A percentile compares a stretch with the other conserved stretches of the same genome.
phyloP scores from a whole-genome alignment of 2,797 vertebrate species.

The Cyprinodon diabolis region DNA sequence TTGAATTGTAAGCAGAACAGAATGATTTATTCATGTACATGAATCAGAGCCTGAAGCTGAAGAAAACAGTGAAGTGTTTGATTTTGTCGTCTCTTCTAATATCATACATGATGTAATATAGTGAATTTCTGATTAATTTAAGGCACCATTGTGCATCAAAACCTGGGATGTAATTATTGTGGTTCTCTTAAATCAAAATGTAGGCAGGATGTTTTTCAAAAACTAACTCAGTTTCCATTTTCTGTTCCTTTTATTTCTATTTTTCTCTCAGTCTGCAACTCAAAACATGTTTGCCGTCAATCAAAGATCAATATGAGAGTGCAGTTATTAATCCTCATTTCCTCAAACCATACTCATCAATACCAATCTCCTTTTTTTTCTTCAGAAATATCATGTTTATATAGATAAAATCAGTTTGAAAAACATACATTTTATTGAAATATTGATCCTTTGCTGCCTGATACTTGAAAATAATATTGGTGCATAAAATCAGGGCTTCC shows the following conservation, averaged over 20 bases:
- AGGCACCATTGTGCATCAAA: background rate
- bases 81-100: background rate
- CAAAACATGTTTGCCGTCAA: conserved; percentile 48
- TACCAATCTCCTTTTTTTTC: background rate
- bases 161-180: background rate
- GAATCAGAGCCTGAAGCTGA: conserved; percentile 22
- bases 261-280: conserved; percentile 36
- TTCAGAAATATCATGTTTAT: no score
- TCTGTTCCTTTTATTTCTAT: conserved; percentile 29
- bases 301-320: conserved; percentile 57
- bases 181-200: conserved; percentile 18
- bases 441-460: background rate
- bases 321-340: background rate
- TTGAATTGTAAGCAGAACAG: conserved; percentile 55
- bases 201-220: conserved; percentile 35
- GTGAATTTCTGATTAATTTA: background rate
- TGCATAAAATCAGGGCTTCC: background rate
- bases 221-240: conserved; percentile 26
- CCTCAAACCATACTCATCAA: conserved; percentile 11
- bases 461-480: no score
- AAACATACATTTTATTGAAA: background rate
- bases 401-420: no score
- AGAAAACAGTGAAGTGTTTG: background rate
- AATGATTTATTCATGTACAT: conserved; percentile 26
- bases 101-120: background rate